These are phyloP conservation scores for Ptycholaimellus sp. DNA, from an alignment of 2,888 invertebrate genomes.

Conservation along the genomic window DNA sequence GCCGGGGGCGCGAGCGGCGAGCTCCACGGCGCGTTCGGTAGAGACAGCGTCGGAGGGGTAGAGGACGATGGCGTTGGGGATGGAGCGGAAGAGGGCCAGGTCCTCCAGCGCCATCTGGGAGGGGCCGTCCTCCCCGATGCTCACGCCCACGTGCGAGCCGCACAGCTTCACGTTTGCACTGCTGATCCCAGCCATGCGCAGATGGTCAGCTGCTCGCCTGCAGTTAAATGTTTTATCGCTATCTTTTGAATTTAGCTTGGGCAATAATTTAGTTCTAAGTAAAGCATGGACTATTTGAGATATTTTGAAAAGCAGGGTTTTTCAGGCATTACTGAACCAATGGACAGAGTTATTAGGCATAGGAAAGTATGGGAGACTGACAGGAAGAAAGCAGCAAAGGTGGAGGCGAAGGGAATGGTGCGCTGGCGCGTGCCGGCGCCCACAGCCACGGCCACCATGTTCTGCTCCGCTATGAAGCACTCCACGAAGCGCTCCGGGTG, in stretches of 20 bases:
- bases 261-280: too few relatives aligned
- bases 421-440: conserved; percentile 77
- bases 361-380: conserved; percentile 60
- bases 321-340: too few relatives aligned
- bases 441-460: conserved; percentile 65
- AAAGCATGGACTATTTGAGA: too few relatives aligned
- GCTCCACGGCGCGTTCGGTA: conserved; percentile 68
- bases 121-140: conserved; percentile 60
- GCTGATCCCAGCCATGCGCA: conserved; percentile 96
- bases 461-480: conserved; percentile 98
- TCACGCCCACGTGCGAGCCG: conserved; percentile 76
- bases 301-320: too few relatives aligned
- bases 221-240: too few relatives aligned
- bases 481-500: conserved; percentile 57
- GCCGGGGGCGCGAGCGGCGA: conserved; percentile 55
- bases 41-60: conserved; percentile 65
- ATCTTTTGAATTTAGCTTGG: too few relatives aligned
- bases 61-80: conserved; percentile 48
- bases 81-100: conserved; percentile 68
- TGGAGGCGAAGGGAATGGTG: conserved; percentile 74
- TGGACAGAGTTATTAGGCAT: too few relatives aligned
- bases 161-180: conserved; percentile 87
- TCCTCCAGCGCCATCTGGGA: conserved; percentile 99
- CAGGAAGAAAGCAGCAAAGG: conserved; percentile 91
- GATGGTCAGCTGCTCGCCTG: conserved; percentile 70